A percentile compares a stretch with the other conserved stretches of the same genome.
Conservation (phyloP, 2,113 vertebrate genomes). For the Sinosuthora webbiana region DNA sequence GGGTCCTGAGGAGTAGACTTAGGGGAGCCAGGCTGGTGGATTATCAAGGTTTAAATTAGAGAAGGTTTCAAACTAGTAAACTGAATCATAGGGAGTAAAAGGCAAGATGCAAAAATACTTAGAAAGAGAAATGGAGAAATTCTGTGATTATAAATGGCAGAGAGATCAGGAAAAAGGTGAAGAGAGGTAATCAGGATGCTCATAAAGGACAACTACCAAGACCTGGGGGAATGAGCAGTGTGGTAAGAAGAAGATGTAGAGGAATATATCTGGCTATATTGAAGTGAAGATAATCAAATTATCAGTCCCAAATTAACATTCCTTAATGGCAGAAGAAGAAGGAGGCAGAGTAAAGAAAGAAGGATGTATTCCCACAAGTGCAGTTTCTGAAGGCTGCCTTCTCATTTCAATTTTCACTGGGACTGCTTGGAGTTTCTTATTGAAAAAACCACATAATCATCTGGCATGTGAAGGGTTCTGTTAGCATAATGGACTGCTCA, state of each 20-base stretch:
- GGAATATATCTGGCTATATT: background rate
- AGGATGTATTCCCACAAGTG: background rate
- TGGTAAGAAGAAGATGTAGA: background rate
- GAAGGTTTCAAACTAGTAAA: background rate
- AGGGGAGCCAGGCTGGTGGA: accelerated
- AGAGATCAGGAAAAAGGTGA: background rate
- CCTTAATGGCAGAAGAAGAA: background rate
- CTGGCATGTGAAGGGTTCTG: background rate
- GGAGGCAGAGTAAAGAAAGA: background rate
- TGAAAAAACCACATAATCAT: background rate
- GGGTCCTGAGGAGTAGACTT: background rate
- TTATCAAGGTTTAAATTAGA: background rate
- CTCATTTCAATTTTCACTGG: background rate
- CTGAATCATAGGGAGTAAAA: background rate
- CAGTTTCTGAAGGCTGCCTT: background rate
- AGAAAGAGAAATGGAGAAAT: background rate
- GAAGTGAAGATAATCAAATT: background rate
- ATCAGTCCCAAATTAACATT: background rate
- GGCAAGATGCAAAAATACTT: background rate
- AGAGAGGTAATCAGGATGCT: background rate
- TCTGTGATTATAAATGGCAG: background rate
- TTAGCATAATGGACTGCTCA: background rate
- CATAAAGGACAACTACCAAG: background rate
- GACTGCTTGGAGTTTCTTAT: background rate
- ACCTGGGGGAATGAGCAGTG: accelerated